A percentile compares a stretch with the other conserved stretches of the same genome.
Evolutionary conservation across 2,888 invertebrate genomes (phyloP).

Genomic region (Drosophila lacicola): DNA sequence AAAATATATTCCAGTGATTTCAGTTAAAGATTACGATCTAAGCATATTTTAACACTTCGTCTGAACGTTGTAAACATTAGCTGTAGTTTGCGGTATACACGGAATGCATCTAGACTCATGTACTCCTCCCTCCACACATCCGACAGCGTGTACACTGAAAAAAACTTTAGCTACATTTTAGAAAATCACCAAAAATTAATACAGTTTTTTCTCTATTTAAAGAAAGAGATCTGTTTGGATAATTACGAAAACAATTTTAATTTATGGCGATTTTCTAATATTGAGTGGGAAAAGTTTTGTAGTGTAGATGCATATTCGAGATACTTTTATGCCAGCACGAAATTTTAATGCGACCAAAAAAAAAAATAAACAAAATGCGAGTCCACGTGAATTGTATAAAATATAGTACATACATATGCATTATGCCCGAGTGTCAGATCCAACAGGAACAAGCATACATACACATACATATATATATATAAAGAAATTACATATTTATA

Average conservation of each 20-base stretch:
- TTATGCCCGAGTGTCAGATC: conserved; percentile 40
- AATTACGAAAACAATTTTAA: no score
- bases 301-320: conserved; percentile 25
- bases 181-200: no score
- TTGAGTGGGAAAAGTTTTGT: no score
- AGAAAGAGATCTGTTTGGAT: no score
- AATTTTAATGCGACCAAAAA: conserved; percentile 74
- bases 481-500: conserved; percentile 53
- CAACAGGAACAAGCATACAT: conserved; percentile 14
- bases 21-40: conserved; percentile 42
- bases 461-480: conserved; percentile 26
- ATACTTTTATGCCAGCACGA: conserved; percentile 49
- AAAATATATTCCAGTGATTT: conserved; percentile 57
- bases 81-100: conserved; percentile 27
- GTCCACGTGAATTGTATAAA: conserved; percentile 63
- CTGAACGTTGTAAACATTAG: conserved; percentile 56
- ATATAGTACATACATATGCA: conserved; percentile 12
- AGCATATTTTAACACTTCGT: conserved; percentile 62
- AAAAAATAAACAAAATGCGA: conserved; percentile 26
- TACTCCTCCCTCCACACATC: conserved; percentile 11
- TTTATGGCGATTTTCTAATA: no score
- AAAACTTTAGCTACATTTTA: no score
- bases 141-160: conserved; percentile 23
- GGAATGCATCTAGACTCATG: conserved; percentile 16
- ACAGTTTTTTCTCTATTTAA: no score